Base-by-base conservation (phyloP, 2,113 vertebrate genomes). In the Ginglymostoma cirratum region DNA sequence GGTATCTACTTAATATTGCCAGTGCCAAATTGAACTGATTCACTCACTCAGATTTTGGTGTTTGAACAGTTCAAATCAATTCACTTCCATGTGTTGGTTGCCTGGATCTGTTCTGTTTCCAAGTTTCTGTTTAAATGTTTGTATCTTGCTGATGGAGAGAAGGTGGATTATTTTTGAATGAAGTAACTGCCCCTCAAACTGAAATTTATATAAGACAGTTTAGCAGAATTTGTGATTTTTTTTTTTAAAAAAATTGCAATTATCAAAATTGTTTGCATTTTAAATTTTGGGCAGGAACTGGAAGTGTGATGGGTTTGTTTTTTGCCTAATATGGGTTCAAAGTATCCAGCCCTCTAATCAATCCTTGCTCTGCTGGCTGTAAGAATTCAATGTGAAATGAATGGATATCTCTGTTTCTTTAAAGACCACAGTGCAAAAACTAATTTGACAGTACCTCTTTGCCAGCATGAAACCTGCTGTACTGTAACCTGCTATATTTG, bases 101-200 rank as follows among this genome's bases (percentile, higher is more conserved):
- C n/a, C 65, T 66, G 65, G 65, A 38, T 66, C 65, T 70, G 45
- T 72, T 42, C 42, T 83, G 67, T 45, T 72, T 61, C 52, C 87
- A 90, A 65, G 55, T 65, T 65, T 92, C 15, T 48, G 7, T 52
- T 95, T 95, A 66, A 69, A 69, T 70, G 5, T 72, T 27, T 95
- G 67, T 95, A 95, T 24, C 69, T 95, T 95, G 69, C 94, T 95
- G 10, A 76, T 52, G 48, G 67, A 66, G 66, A 7, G 94, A 42
- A 5, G n/a, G 3, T 52, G 69, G 24, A 72, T 42, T 95, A 45
- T 76, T 95, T 48, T 95, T 95, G 34, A 48, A 95, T 34, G 15
- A 48, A 76, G 94, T 72, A 19, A 5, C 52, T 90, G 38, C 34
- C 38, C 42, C n/a, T 94, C 10, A 42, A 19, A 66, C 55, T 66